Base-by-base conservation (phyloP, 2,797 vertebrate genomes). In the Moxostoma hubbsi region DNA sequence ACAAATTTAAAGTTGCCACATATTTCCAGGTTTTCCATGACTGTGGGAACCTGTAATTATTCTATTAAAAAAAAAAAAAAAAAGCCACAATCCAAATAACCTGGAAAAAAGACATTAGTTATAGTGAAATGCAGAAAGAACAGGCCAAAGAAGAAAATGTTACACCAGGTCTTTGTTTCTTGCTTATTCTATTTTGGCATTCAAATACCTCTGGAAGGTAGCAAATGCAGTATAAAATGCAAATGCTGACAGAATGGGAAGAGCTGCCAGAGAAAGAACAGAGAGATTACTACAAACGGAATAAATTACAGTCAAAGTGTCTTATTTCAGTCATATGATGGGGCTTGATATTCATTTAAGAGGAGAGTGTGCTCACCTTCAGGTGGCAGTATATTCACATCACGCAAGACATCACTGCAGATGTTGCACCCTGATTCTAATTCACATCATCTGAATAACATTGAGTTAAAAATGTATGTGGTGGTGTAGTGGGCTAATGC, bases 221-320 rank as follows among this genome's bases (percentile, higher is more conserved):
- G 53, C 63, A 57, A 53, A 66, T 13, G 73, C 12, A 8, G 63
- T 11, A 2, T n/a, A 66, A 76, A 15, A 58, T 50, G 24, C 24
- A 24, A 24, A 24, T 24, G 24, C 63, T 58, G 74, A 67, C 45
- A 11, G 45, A 10, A 49, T 49, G 63, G 53, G 49, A n/a, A 16
- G n/a, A 66, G 8, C 47, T 66, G 12, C 43, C 53, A 66, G n/a
- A 50, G 45, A 66, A 75, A 75, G 11, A 66, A 12, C 8, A 4
- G 15, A 66, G 53, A 54, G 54, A 49, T 58, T 63, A 76, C 63
- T 76, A 66, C 63, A 66, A 53, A 67, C 53, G 11, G 74, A 66
- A 76, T 76, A 76, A 36, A 67, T 76, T 58, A 67, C 15, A 55
- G 53, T 76, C 74, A 66, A 55, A 36, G 45, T 64, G 18, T 75